phyloP scores from a whole-genome alignment of 2,113 vertebrate species.

The Xiphophorus hellerii region DNA sequence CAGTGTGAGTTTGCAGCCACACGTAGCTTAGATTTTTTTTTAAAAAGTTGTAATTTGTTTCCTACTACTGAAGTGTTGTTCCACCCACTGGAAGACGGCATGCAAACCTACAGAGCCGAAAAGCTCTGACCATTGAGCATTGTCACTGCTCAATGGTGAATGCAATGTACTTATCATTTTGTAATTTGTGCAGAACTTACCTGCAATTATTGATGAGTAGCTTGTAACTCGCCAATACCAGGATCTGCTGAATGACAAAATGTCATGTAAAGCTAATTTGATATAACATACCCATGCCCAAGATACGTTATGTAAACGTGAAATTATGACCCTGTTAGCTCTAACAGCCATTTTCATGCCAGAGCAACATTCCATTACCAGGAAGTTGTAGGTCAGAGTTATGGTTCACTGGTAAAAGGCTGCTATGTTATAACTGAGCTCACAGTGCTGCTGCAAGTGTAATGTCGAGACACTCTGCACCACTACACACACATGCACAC shows the following conservation, averaged over 20 bases:
- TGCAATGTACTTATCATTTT: neutral
- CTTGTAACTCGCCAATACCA: neutral
- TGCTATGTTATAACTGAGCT: slow-evolving; percentile 52
- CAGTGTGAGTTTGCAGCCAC: too few species aligned
- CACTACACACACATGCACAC: slow-evolving; percentile 15
- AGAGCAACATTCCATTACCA: slow-evolving; percentile 32
- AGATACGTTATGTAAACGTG: slow-evolving; percentile 3
- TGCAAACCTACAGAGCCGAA: neutral
- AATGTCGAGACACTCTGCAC: slow-evolving; percentile 43
- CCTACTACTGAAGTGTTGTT: neutral
- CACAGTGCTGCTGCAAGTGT: slow-evolving; percentile 43
- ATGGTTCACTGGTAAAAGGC: slow-evolving; percentile 37
- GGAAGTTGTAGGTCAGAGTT: slow-evolving; percentile 37
- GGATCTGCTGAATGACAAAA: neutral
- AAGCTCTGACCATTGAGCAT: neutral
- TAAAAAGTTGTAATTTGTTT: too few species aligned
- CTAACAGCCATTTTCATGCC: slow-evolving; percentile 32
- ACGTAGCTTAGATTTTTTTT: too few species aligned
- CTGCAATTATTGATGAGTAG: neutral
- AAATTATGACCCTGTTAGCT: slow-evolving; percentile 7
- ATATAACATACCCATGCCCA: neutral
- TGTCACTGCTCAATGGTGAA: neutral
- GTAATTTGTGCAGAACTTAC: neutral
- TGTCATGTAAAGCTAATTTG: neutral
- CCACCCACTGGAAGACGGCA: neutral